These are phyloP conservation scores for Clinocottus analis DNA, from an alignment of 2,113 vertebrate genomes.

Conservation along the genomic window DNA sequence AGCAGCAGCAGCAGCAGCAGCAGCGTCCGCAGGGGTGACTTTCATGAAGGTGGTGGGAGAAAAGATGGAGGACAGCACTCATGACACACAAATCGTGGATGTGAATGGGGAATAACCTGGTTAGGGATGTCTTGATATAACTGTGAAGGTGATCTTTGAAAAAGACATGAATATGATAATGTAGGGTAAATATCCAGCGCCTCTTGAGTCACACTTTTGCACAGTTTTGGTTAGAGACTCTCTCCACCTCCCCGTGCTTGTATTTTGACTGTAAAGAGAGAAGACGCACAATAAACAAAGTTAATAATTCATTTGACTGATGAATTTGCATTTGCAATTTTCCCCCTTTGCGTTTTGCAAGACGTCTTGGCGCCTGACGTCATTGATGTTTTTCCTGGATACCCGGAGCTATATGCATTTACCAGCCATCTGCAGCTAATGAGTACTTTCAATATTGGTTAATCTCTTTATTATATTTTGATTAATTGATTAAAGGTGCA, in stretches of 20 bases:
- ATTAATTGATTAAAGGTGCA: background rate
- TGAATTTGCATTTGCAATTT: too few relatives aligned
- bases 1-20: slow-evolving; percentile 4
- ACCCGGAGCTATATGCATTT: background rate
- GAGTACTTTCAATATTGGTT: background rate
- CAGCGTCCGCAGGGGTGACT: slow-evolving; percentile 52
- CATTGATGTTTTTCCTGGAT: too few relatives aligned
- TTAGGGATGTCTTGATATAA: background rate
- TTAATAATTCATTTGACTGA: too few relatives aligned
- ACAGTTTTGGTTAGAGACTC: background rate
- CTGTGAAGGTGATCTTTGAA: background rate
- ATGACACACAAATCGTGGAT: slow-evolving; percentile 36
- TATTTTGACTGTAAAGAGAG: too few relatives aligned
- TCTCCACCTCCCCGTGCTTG: background rate
- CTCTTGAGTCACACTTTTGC: background rate
- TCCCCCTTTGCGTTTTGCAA: too few relatives aligned
- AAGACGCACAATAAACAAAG: too few relatives aligned
- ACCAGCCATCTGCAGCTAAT: background rate
- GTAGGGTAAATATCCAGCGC: background rate
- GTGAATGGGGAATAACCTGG: slow-evolving; percentile 27
- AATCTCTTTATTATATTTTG: background rate
- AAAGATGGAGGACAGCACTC: slow-evolving; percentile 17
- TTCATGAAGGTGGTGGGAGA: slow-evolving; percentile 14
- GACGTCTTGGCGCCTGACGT: too few relatives aligned
- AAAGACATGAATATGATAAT: background rate